Percentiles rank a stretch among this genome's conserved stretches.
phyloP scores from a whole-genome alignment of 2,888 invertebrate genomes.

The Neuroscelio doddi region DNA sequence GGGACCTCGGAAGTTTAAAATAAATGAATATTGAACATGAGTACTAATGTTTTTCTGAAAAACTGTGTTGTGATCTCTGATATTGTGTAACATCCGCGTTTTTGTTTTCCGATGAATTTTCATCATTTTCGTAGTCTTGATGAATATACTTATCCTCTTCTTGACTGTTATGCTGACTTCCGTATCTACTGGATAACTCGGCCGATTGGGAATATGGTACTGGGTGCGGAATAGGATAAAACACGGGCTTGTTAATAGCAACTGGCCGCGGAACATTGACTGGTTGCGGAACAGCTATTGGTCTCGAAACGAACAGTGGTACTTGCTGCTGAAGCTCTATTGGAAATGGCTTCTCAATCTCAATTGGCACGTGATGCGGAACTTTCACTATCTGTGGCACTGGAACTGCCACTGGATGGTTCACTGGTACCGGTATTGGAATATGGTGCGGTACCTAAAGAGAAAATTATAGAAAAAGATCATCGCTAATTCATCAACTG shows the following conservation, averaged over 20 bases:
- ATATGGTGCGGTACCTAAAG: conserved; percentile 66
- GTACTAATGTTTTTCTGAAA: too few relatives aligned
- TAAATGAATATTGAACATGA: too few relatives aligned
- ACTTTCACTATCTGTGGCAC: conserved; percentile 70
- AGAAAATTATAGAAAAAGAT: conserved; percentile 22
- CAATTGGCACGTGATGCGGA: conserved; percentile 67
- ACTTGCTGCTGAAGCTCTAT: conserved; percentile 66
- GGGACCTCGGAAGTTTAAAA: too few relatives aligned
- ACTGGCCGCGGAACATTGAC: conserved; percentile 64
- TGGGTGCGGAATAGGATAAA: conserved; percentile 62
- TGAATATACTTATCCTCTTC: neutral
- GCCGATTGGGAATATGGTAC: conserved; percentile 56
- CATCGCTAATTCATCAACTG: conserved; percentile 16
- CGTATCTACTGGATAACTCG: conserved; percentile 9
- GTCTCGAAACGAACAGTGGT: conserved; percentile 57
- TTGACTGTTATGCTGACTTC: conserved; percentile 21
- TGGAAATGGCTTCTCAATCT: conserved; percentile 62
- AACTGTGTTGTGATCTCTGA: too few relatives aligned
- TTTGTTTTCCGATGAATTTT: too few relatives aligned
- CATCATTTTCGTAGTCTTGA: neutral
- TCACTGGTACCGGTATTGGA: conserved; percentile 68
- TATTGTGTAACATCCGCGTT: too few relatives aligned
- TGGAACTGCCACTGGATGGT: conserved; percentile 66
- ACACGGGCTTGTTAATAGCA: conserved; percentile 56
- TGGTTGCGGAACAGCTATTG: conserved; percentile 62